Base-by-base conservation (phyloP, 2,888 invertebrate genomes). In the Eilema griseolum region DNA sequence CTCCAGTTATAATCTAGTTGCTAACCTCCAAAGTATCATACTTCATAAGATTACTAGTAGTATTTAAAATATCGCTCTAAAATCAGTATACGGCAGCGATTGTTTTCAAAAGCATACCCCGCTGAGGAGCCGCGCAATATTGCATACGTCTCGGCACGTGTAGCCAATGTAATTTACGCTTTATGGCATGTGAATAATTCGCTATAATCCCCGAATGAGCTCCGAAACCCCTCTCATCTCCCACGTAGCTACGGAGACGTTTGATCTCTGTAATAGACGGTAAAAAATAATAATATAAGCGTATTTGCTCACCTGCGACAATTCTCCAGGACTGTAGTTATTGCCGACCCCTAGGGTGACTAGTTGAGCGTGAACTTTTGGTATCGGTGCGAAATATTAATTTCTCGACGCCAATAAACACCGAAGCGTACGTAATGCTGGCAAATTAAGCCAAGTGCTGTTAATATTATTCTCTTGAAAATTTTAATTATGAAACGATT, bases 311-410 rank as follows among this genome's bases (percentile, higher is more conserved):
- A 94, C 93, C 92, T 93, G 93, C 82, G 92, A 92, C 93, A 91
- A 92, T 92, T 90, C 89, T 87, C 86, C 89, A 91, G 88, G 83
- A 87, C 86, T 88, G 88, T 92, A 92, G 92, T 93, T 92, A 92
- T 90, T 91, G 89, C 80, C 89, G 89, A 87, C 89, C 88, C 88
- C 88, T 80, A 83, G 89, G 94, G 93, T 92, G 92, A 89, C 89
- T 93, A 94, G 95, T 94, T 93, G 94, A 94, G 95, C 94, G 94
- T 93, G 89, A 94, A 93, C 94, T 91, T 92, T 94, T 94, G 91
- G 94, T 95, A 94, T 94, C 91, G 92, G 91, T 88, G 93, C 91
- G 91, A 94, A 94, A 94, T 95, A 95, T 95, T 95, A 95, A 94
- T 95, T 93, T 94, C 92, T 91, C 92, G 90, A 86, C 90, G 90